These are phyloP conservation scores for Eucriotettix oculatus DNA, from an alignment of 2,888 invertebrate genomes.

Conservation along the genomic window DNA sequence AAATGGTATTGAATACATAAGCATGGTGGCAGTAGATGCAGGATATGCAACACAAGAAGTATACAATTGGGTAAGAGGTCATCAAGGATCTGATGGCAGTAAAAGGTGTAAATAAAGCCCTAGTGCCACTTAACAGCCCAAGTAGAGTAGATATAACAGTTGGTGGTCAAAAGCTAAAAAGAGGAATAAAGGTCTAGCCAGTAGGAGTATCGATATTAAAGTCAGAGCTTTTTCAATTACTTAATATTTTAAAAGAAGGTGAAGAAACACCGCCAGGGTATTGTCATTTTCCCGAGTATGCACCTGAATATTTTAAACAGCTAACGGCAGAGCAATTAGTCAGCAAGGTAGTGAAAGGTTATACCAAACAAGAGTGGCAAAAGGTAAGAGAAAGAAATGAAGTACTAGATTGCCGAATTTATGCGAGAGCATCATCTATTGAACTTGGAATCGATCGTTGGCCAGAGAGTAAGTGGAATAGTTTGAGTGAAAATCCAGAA, in stretches of 20 bases:
- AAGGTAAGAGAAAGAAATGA: too few relatives aligned
- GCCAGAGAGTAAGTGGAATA: not conserved
- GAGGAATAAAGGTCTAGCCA: not conserved
- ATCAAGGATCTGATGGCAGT: not conserved
- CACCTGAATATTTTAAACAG: too few relatives aligned
- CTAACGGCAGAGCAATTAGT: too few relatives aligned
- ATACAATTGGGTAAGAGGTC: not conserved
- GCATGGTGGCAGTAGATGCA: not conserved
- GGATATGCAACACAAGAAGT: not conserved
- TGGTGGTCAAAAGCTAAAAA: not conserved
- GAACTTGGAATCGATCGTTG: not conserved
- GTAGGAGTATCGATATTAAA: not conserved
- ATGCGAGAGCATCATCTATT: not conserved
- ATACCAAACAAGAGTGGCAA: too few relatives aligned
- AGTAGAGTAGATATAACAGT: not conserved
- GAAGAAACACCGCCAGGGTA: too few relatives aligned
- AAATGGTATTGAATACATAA: not conserved
- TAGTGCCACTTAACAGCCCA: not conserved
- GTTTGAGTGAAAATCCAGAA: not conserved
- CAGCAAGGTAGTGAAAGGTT: too few relatives aligned
- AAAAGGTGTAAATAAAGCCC: not conserved
- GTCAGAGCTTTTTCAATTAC: too few relatives aligned
- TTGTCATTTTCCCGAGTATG: too few relatives aligned
- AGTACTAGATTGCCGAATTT: not conserved
- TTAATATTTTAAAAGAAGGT: too few relatives aligned